These are phyloP conservation scores for Pseudolaguvia tuberculata DNA, from an alignment of 2,113 vertebrate genomes.

Conservation along the genomic window DNA sequence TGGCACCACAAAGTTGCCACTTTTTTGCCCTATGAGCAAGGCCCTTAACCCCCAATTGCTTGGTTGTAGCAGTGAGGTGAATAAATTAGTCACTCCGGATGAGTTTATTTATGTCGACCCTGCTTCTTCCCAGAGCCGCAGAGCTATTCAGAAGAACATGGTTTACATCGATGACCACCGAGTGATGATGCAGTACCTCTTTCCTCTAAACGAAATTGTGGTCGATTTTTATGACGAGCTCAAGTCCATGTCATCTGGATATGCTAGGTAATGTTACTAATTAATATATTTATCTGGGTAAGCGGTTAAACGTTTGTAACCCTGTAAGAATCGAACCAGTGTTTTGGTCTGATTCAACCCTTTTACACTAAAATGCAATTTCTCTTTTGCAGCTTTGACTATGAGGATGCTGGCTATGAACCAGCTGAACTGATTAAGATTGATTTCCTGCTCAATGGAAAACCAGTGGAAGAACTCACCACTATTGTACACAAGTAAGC, in stretches of 20 bases:
- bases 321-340: neutral
- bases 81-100: too few species aligned
- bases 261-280: slow-evolving; percentile 79
- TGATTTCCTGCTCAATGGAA: slow-evolving; percentile 89
- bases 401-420: slow-evolving; percentile 91
- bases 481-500: slow-evolving; percentile 82
- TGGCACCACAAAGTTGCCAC: too few species aligned
- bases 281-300: neutral
- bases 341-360: neutral
- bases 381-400: slow-evolving; percentile 81
- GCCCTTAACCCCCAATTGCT: too few species aligned
- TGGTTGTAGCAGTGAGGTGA: too few species aligned
- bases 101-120: neutral
- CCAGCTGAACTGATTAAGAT: slow-evolving; percentile 87
- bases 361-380: slow-evolving; percentile 6
- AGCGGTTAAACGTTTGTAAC: neutral
- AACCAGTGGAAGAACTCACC: slow-evolving; percentile 82
- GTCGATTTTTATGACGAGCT: slow-evolving; percentile 94
- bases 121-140: slow-evolving; percentile 67
- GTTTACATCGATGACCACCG: slow-evolving; percentile 87
- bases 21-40: too few species aligned
- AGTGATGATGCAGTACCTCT: slow-evolving; percentile 89
- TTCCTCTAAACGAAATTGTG: slow-evolving; percentile 93
- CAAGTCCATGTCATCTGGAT: slow-evolving; percentile 92
- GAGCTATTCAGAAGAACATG: slow-evolving; percentile 87